These are phyloP conservation scores for Aricia agestis DNA, from an alignment of 1,140 invertebrate genomes.

Conservation along the genomic window DNA sequence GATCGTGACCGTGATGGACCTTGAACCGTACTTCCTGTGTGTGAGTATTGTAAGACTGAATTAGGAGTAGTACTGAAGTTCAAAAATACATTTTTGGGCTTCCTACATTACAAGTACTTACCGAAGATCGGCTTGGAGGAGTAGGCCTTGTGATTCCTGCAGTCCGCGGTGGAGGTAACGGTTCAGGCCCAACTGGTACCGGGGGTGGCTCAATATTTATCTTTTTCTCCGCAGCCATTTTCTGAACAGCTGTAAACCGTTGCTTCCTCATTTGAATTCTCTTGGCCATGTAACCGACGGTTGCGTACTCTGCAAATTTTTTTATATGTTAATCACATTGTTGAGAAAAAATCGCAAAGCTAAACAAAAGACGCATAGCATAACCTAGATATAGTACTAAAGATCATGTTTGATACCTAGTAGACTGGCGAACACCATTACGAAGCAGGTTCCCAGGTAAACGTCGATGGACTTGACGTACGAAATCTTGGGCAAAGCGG, in stretches of 20 bases:
- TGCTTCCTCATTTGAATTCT: slow-evolving; percentile 96
- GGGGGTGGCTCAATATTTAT: slow-evolving; percentile 83
- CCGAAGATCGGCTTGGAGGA: slow-evolving; percentile 59
- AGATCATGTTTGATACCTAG: slow-evolving; percentile 81
- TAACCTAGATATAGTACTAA: slow-evolving; percentile 14
- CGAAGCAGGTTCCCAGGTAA: slow-evolving; percentile 97
- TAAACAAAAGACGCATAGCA: slow-evolving; percentile 23
- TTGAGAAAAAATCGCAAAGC: slow-evolving; percentile 25
- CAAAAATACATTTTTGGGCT: neutral
- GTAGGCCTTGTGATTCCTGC: slow-evolving; percentile 58
- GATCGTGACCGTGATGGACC: slow-evolving; percentile 83
- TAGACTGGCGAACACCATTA: slow-evolving; percentile 96
- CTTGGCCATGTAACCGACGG: slow-evolving; percentile 96
- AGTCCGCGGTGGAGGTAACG: slow-evolving; percentile 82
- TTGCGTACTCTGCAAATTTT: slow-evolving; percentile 88
- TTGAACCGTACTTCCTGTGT: slow-evolving; percentile 94
- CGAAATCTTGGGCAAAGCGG: slow-evolving; percentile 97
- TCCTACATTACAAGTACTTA: slow-evolving; percentile 24
- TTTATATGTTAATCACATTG: slow-evolving; percentile 8
- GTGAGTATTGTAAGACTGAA: slow-evolving; percentile 46
- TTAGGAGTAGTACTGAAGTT: slow-evolving; percentile 26
- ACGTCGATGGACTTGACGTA: slow-evolving; percentile 99
- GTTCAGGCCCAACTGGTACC: slow-evolving; percentile 83
- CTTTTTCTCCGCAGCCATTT: slow-evolving; percentile 93
- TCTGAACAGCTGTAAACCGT: slow-evolving; percentile 89